Conservation (phyloP, 2,797 vertebrate species). For the Sebastes minor region DNA sequence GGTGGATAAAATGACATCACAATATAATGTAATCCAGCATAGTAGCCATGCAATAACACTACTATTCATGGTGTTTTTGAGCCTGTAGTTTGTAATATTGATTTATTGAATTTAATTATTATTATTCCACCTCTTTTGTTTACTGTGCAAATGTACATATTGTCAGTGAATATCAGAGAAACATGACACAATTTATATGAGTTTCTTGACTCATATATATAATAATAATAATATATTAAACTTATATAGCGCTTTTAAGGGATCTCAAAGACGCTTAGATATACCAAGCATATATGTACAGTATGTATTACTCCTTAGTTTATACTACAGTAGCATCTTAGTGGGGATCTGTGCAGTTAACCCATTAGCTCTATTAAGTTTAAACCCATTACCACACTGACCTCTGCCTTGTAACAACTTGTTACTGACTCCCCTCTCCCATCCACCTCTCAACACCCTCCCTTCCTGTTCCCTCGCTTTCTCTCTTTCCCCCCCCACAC, state of each 20-base stretch:
- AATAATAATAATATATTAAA: no score
- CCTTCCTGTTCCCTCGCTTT: conserved; percentile 46
- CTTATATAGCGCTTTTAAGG: no score
- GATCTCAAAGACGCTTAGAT: no score
- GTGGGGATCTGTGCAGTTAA: conserved; percentile 11
- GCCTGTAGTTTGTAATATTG: neutral
- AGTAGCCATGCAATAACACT: neutral
- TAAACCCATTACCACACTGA: conserved; percentile 50
- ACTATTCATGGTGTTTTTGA: neutral
- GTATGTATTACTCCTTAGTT: neutral
- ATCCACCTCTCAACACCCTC: conserved; percentile 30
- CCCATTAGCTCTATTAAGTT: conserved; percentile 17
- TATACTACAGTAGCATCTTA: neutral
- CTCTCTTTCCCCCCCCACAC: neutral
- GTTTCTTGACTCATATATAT: no score
- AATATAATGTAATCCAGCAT: neutral
- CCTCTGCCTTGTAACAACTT: conserved; percentile 29
- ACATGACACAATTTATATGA: neutral
- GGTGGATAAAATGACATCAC: neutral
- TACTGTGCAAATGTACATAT: neutral
- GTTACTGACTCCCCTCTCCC: conserved; percentile 13
- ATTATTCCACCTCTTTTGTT: neutral
- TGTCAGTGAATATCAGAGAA: neutral
- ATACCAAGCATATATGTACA: no score
- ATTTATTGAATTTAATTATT: neutral